Evolutionary conservation across 2,797 vertebrate species (phyloP), one percentile per base, ranked within the genome.

Genomic region (Centroberyx gerrardi): DNA sequence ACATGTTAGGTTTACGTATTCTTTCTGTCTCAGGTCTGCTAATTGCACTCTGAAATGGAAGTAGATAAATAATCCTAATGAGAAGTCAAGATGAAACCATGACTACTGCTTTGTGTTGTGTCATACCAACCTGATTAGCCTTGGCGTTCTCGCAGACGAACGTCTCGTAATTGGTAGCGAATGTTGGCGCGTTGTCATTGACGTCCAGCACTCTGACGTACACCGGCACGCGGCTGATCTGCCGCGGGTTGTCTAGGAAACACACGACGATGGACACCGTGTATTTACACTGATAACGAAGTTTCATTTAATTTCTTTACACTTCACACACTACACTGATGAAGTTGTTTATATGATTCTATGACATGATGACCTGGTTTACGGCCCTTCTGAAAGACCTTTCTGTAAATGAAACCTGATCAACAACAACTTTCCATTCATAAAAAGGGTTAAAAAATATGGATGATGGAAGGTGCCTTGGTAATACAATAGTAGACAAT

Each of bases 81-180:
- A 3, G 13, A 46, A 31, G 46, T 44, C 0, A 0, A 42, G 48
- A 63, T 51, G 79, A 82, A 79, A 83, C 78, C 84, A 63, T 63
- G 84, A 38, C 72, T 1, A 72, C 81, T 0, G 71, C 70, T 65
- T 56, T 44, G 22, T 51, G 53, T 42, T 17, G 1, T 14, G 46
- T 28, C 27, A 0, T 5, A 81, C 88, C 79, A 49, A 99, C 98
- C 97, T 99, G 97, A 87, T 97, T 97, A 62, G 96, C 95, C 81
- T 95, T 98, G 15, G 97, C 96, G 38, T 97, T 97, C 94, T 99
- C 97, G 58, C 98, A 99, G 89, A 99, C 97, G 53, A 96, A 98
- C 2, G 97, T 96, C 93, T 99, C 98, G 0, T 99, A 98, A 84
- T 95, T 94, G 90, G 95, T 94, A 88, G 96, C 95, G 70, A 99